Evolutionary conservation across 2,888 invertebrate genomes (phyloP), one percentile per base, ranked within the genome.

Genomic region (Coleophora deauratella): DNA sequence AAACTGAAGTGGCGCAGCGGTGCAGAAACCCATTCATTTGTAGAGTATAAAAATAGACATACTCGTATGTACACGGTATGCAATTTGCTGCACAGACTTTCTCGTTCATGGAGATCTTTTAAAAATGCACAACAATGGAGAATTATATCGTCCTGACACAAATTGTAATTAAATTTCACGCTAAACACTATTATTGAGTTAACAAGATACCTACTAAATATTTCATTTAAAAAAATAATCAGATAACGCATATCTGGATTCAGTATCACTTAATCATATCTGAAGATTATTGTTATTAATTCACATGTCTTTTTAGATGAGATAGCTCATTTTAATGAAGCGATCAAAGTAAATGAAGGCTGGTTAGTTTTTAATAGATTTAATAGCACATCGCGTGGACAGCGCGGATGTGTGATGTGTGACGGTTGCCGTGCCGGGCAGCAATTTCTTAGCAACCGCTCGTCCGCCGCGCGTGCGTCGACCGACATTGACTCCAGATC

Each of bases 401-500:
- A 43, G 42, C 43, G 47, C 11, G 11, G n/a, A 31, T 31, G 43
- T 30, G 27, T 34, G 39, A 37, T 38, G 35, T 31, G 36, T 27
- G 38, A 35, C 33, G 15, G 37, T 40, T 37, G 41, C 43, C 47
- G 45, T 45, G 50, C 42, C 13, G 38, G 27, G 35, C 31, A 35
- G 38, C 38, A 45, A 45, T 45, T 45, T 42, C 41, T 40, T 21
- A 44, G 50, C 52, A 50, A 51, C 55, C 55, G 52, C 46, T 6
- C 21, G 21, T 21, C 21, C 39, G 30, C 40, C 14, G 41, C 57
- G 55, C 57, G 60, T 52, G 55, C 57, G 60, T 51, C 57, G 62
- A 57, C 65, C 64, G 69, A 61, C 69, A 65, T 69, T 66, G 63
- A 66, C 52, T 47, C 52, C 62, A 59, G 54, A 65, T 68, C 58